These are phyloP conservation scores for Lagocephalus sceleratus DNA, from an alignment of 2,797 vertebrate genomes.

Conservation along the genomic window DNA sequence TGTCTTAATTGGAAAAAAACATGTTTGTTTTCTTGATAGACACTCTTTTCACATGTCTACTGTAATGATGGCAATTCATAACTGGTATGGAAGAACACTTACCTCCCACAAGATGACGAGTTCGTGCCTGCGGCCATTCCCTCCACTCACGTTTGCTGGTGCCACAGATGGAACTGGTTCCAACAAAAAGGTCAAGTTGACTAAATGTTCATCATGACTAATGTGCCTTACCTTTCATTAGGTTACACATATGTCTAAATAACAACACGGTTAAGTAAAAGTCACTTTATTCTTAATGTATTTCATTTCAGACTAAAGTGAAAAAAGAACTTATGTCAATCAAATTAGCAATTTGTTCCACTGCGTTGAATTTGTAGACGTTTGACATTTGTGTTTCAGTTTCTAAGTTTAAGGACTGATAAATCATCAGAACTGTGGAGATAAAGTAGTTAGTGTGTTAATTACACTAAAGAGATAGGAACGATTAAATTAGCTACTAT, in stretches of 20 bases:
- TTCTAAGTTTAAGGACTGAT: conserved; percentile 24
- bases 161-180: conserved; percentile 89
- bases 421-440: conserved; percentile 28
- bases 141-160: conserved; percentile 91
- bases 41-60: conserved; percentile 6
- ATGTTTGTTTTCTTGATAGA: too few relatives aligned
- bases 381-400: conserved; percentile 28
- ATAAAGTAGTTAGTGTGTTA: conserved; percentile 60
- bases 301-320: too few relatives aligned
- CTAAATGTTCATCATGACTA: too few relatives aligned
- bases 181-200: conserved; percentile 32
- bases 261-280: not conserved
- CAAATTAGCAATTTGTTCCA: not conserved
- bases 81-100: conserved; percentile 48
- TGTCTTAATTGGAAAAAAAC: not conserved
- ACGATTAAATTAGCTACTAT: conserved; percentile 52
- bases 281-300: not conserved
- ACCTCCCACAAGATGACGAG: conserved; percentile 99
- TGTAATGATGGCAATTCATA: conserved; percentile 10
- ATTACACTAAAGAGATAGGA: conserved; percentile 56
- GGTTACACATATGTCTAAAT: too few relatives aligned
- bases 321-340: too few relatives aligned
- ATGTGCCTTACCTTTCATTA: too few relatives aligned
- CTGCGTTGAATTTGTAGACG: not conserved
- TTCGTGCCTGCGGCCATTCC: conserved; percentile 91